Evolutionary conservation across 2,113 vertebrate species (phyloP).

Genomic region (Brienomyrus longianalis): DNA sequence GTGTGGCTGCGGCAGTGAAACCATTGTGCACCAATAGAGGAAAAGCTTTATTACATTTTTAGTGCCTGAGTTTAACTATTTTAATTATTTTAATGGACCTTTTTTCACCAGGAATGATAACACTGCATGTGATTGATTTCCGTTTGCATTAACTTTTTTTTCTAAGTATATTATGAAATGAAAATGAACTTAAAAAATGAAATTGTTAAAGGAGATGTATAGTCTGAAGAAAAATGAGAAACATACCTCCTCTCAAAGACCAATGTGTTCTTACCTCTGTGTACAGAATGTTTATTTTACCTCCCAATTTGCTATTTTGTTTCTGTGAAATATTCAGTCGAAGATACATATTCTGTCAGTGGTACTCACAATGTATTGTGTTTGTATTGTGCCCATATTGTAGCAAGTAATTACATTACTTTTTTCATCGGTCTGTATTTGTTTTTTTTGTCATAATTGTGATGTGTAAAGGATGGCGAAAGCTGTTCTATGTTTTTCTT

Average conservation of each 20-base stretch:
- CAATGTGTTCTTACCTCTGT: slow-evolving; percentile 74
- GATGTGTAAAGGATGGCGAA: slow-evolving; percentile 38
- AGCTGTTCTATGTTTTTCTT: slow-evolving; percentile 47
- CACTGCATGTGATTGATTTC: slow-evolving; percentile 57
- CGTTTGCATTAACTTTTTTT: slow-evolving; percentile 46
- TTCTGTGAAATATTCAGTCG: slow-evolving; percentile 62
- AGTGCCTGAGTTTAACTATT: slow-evolving; percentile 56
- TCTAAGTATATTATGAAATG: slow-evolving; percentile 45
- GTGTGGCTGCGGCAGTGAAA: slow-evolving; percentile 32
- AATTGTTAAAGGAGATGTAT: slow-evolving; percentile 19
- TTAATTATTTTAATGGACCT: slow-evolving; percentile 23
- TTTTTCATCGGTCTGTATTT: slow-evolving; percentile 45
- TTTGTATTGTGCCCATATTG: slow-evolving; percentile 26
- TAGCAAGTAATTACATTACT: slow-evolving; percentile 45
- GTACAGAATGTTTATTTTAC: slow-evolving; percentile 62
- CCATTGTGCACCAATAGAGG: slow-evolving; percentile 38
- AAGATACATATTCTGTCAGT: slow-evolving; percentile 40
- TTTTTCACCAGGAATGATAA: slow-evolving; percentile 39
- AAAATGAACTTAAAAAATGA: slow-evolving; percentile 32
- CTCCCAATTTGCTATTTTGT: slow-evolving; percentile 55
- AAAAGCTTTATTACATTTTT: slow-evolving; percentile 62
- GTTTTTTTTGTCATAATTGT: slow-evolving; percentile 15
- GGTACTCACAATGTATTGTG: slow-evolving; percentile 44
- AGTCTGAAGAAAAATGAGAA: slow-evolving; percentile 45
- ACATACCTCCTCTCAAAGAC: slow-evolving; percentile 67